Evolutionary conservation across 2,888 invertebrate species (phyloP), one percentile per base, ranked within the genome.

Genomic region (Drosophila ezoana): DNA sequence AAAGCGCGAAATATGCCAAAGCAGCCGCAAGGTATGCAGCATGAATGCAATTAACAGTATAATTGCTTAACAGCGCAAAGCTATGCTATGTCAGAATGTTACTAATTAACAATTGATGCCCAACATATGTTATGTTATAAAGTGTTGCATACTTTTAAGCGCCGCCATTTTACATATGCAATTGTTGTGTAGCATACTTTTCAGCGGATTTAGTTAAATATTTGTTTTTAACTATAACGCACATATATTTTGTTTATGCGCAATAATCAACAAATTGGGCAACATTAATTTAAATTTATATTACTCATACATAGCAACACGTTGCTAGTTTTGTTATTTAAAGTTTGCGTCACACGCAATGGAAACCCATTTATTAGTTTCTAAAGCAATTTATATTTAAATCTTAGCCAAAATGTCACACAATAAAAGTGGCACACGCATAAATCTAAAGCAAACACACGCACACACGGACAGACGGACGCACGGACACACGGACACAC

Each of bases 391-490:
- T 83, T 70, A 62, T 79, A 62, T 70, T 79, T 72, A 70, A 67
- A 44, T 53, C 56, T 52, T 38, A 49, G 61, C 57, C 69, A 74
- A 61, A 61, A 68, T 56, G 79, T 74, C 74, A 61, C 69, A 74
- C 76, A 58, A 83, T 75, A 75, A 84, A 87, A 81, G 64, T 82
- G 87, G 83, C 83, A 89, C 83, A 83, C 87, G 87, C 89, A 88
- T 83, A 88, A 83, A 83, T 83, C 89, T 88, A 71, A 60, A 43
- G 40, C 52, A 69, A 54, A 66, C 77, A 72, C 47, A 38, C 6
- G 33, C 51, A 63, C 48, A 51, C 41, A 44, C 23, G 40, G 40
- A 14, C 33, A 41, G 43, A 23, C 44, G 18, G 63, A 20, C 20
- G 20, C 43, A 13, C 58, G n/a, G 40, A 14, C 33, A 41, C 43